Percentiles rank a stretch among this genome's conserved stretches.
Conservation (phyloP, 2,888 invertebrate genomes). For the Stegophylla sp. region DNA sequence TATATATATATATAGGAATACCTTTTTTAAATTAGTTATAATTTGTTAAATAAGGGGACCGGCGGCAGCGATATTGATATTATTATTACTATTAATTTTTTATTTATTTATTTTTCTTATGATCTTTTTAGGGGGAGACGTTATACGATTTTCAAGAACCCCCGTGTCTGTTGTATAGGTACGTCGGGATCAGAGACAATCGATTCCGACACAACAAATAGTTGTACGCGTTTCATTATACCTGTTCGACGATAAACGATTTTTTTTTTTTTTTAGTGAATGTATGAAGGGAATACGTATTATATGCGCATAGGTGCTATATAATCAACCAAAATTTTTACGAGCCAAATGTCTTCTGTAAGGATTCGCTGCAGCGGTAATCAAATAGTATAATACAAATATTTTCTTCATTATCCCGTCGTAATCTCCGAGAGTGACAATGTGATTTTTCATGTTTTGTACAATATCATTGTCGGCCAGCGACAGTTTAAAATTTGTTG, state of each 20-base stretch:
- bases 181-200: conserved; percentile 24
- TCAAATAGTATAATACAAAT: too few species aligned
- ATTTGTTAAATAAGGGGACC: conserved; percentile 49
- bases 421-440: too few species aligned
- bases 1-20: too few species aligned
- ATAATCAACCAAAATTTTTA: too few species aligned
- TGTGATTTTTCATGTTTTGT: too few species aligned
- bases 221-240: conserved; percentile 12
- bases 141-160: conserved; percentile 4
- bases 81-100: conserved; percentile 13
- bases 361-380: background rate
- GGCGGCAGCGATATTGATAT: conserved; percentile 45
- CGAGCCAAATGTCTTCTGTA: background rate
- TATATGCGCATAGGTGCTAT: too few species aligned
- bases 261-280: too few species aligned
- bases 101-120: conserved; percentile 4
- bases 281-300: background rate
- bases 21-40: conserved; percentile 58
- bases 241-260: background rate
- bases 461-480: too few species aligned
- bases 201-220: conserved; percentile 26
- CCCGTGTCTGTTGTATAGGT: background rate
- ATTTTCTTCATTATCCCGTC: too few species aligned
- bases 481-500: too few species aligned
- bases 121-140: background rate